These are phyloP conservation scores for Vanessa tameamea DNA, from an alignment of 1,140 invertebrate species.

Conservation along the genomic window DNA sequence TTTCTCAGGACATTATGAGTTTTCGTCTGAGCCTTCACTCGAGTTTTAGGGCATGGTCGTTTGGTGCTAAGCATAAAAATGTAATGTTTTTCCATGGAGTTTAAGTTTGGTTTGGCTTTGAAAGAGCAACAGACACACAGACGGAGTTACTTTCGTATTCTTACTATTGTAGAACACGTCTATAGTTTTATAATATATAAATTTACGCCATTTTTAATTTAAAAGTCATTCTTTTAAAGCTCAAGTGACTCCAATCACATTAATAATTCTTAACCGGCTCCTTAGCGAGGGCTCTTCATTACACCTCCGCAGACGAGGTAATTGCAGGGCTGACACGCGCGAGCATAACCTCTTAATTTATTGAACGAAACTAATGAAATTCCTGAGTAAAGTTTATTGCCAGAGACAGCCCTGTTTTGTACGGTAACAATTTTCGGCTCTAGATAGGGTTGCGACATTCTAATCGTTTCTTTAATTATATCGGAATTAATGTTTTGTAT, in stretches of 20 bases:
- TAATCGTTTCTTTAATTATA: conserved; percentile 79
- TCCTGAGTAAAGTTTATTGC: conserved; percentile 76
- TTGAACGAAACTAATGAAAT: conserved; percentile 81
- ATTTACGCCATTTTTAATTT: not conserved
- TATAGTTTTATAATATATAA: not conserved
- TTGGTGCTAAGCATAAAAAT: no score
- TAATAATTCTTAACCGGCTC: conserved; percentile 50
- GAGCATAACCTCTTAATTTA: conserved; percentile 80
- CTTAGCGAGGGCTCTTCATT: conserved; percentile 68
- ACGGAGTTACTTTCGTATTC: no score
- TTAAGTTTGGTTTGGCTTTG: no score
- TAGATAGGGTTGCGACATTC: conserved; percentile 53
- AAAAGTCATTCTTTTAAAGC: not conserved
- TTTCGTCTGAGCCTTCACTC: no score
- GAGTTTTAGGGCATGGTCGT: no score
- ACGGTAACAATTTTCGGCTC: conserved; percentile 69
- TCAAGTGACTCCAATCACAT: conserved; percentile 39
- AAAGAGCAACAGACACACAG: no score
- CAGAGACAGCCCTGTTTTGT: conserved; percentile 68
- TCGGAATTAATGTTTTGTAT: conserved; percentile 63
- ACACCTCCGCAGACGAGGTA: conserved; percentile 70
- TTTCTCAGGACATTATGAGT: no score
- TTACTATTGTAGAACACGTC: no score
- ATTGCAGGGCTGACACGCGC: conserved; percentile 78
- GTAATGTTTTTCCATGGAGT: no score